Evolutionary conservation across 2,888 invertebrate species (phyloP), one percentile per base, ranked within the genome.

Genomic region (Cerastis rubricosa): DNA sequence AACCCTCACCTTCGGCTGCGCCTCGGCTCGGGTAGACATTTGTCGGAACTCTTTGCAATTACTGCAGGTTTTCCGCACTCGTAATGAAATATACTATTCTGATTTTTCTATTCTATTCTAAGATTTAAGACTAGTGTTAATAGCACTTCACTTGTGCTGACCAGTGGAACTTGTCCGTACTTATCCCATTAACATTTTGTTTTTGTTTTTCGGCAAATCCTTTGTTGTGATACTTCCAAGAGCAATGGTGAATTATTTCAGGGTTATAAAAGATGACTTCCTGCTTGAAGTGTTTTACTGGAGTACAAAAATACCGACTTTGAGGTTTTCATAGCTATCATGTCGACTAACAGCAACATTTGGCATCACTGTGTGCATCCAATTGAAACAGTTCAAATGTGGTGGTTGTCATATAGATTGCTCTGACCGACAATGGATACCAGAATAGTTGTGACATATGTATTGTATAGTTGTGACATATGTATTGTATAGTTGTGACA

Each of bases 351-450:
- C 35, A 22, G 29, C 12, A 22, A 25, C 45, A 61, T 63, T 70
- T 79, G 25, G 45, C 45, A 54, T 61, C 14, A 12, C 8, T 51
- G 14, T 6, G 8, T 35, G 22, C 7, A 43, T 43, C 47, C 65
- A 65, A 54, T 59, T 25, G 1, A 79, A 59, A 71, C 51, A 45
- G 11, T 25, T 40, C 49, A 45, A 29, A 65, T 57, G 22, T 17
- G 64, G 57, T 57, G 45, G 14, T n/a, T 29, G 19, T 64, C 64
- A 43, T 64, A 35, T 61, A 45, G n/a, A 64, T 64, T 70, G 40
- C 22, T 78, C 29, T 51, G 71, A 49, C 64, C 49, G 22, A 12
- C 57, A 71, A 49, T 57, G 71, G 19, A 17, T 14, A 57, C 54
- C 9, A n/a, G n/a, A n/a, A n/a, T n/a, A n/a, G n/a, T n/a, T n/a